Evolutionary conservation across 2,797 vertebrate species (phyloP).

Genomic region (Brachymystax lenok): DNA sequence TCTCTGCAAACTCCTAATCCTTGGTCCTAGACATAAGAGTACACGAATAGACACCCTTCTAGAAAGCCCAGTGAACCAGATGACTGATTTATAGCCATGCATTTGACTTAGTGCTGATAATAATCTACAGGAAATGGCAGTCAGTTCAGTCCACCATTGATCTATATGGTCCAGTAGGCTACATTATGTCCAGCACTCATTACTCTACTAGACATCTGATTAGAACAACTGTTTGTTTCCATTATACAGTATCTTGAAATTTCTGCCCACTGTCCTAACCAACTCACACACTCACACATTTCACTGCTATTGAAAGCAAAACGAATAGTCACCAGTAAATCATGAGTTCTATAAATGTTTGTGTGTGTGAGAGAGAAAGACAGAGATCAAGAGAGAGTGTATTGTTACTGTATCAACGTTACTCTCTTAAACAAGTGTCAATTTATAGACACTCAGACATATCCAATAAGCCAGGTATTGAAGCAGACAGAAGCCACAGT

Average conservation of each 20-base stretch:
- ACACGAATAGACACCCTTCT: background rate
- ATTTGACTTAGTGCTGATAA: background rate
- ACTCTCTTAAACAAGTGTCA: background rate
- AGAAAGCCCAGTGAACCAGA: background rate
- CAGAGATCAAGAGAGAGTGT: background rate
- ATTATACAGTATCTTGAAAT: constrained; percentile 41
- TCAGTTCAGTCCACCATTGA: constrained; percentile 22
- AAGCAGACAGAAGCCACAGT: background rate
- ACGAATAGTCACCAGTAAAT: no score
- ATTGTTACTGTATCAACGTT: background rate
- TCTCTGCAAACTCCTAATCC: constrained; percentile 11
- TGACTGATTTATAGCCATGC: background rate
- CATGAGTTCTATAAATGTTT: no score
- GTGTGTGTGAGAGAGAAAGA: background rate
- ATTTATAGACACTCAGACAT: background rate
- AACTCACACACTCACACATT: no score
- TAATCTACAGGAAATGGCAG: constrained; percentile 34
- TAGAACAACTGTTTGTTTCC: constrained; percentile 41
- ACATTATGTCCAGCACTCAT: constrained; percentile 54
- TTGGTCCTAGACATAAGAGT: background rate
- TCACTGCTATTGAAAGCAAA: no score
- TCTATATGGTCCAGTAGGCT: constrained; percentile 23
- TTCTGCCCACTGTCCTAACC: constrained; percentile 26
- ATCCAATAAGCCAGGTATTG: background rate
- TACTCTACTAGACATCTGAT: background rate